Conservation (phyloP, 2,888 invertebrate species). For the Tridacna gigas region DNA sequence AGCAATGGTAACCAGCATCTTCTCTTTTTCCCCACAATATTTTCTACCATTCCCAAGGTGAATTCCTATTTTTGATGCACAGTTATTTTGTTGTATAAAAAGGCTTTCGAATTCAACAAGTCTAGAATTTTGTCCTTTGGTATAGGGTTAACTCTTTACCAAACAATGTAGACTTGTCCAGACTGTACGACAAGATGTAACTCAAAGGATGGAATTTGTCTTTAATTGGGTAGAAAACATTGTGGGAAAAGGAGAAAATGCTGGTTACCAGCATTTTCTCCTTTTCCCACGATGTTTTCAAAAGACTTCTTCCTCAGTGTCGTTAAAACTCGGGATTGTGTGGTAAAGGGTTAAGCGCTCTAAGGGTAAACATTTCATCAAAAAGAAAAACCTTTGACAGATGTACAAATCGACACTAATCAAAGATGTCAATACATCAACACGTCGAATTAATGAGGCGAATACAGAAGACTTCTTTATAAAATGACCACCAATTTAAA, state of each 20-base stretch:
- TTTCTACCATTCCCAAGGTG: too few relatives aligned
- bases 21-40: too few relatives aligned
- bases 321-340: too few relatives aligned
- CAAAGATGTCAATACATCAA: constrained; percentile 61
- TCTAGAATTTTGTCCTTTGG: too few relatives aligned
- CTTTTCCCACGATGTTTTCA: constrained; percentile 2
- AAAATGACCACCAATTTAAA: constrained; percentile 6
- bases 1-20: too few relatives aligned
- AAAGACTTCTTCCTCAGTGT: background rate
- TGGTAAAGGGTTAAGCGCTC: background rate
- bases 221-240: constrained; percentile 5
- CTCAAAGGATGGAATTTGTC: too few relatives aligned
- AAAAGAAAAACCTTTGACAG: constrained; percentile 31
- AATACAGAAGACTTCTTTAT: constrained; percentile 16
- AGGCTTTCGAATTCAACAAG: too few relatives aligned
- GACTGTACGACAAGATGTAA: too few relatives aligned
- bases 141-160: too few relatives aligned
- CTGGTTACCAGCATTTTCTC: background rate
- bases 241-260: constrained; percentile 8
- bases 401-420: constrained; percentile 50
- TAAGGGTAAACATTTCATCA: background rate
- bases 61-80: too few relatives aligned
- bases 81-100: too few relatives aligned
- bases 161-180: too few relatives aligned
- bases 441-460: constrained; percentile 29